phyloP scores from a whole-genome alignment of 2,888 invertebrate genomes.

The Melipona beecheii region DNA sequence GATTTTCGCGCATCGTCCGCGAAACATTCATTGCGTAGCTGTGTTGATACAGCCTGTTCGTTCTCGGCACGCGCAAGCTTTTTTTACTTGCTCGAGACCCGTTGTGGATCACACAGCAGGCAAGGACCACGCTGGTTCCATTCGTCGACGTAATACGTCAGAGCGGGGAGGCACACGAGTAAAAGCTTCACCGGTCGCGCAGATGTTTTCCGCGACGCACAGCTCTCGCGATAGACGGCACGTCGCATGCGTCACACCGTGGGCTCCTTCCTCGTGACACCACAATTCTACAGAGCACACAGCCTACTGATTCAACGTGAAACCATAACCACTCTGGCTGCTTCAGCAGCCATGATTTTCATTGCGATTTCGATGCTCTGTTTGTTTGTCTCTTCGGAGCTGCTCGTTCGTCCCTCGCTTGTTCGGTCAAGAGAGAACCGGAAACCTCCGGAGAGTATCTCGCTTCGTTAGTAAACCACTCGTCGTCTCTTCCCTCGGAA shows the following conservation, averaged over 20 bases:
- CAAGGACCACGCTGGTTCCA: slow-evolving; percentile 45
- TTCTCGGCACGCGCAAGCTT: slow-evolving; percentile 53
- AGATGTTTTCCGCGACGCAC: slow-evolving; percentile 57
- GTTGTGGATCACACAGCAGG: slow-evolving; percentile 32
- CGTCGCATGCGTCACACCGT: slow-evolving; percentile 60
- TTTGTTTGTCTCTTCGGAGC: slow-evolving; percentile 14
- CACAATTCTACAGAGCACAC: slow-evolving; percentile 2
- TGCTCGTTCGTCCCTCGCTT: slow-evolving; percentile 21
- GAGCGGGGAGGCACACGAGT: slow-evolving; percentile 45
- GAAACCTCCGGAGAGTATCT: neutral
- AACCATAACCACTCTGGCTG: slow-evolving; percentile 2
- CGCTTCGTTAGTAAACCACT: neutral
- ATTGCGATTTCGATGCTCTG: slow-evolving; percentile 7
- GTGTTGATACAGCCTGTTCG: slow-evolving; percentile 35
- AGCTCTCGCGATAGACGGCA: slow-evolving; percentile 56
- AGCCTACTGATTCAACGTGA: neutral
- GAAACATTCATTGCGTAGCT: neutral
- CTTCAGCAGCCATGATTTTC: slow-evolving; percentile 18
- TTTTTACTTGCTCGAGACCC: slow-evolving; percentile 43
- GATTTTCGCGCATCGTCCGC: slow-evolving; percentile 16
- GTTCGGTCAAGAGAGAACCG: slow-evolving; percentile 6
- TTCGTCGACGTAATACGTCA: slow-evolving; percentile 43
- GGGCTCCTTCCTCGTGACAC: slow-evolving; percentile 39
- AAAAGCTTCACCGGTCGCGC: slow-evolving; percentile 58
- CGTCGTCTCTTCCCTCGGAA: neutral